These are phyloP conservation scores for Zaprionus inermis DNA, from an alignment of 1,140 invertebrate genomes.

Conservation along the genomic window DNA sequence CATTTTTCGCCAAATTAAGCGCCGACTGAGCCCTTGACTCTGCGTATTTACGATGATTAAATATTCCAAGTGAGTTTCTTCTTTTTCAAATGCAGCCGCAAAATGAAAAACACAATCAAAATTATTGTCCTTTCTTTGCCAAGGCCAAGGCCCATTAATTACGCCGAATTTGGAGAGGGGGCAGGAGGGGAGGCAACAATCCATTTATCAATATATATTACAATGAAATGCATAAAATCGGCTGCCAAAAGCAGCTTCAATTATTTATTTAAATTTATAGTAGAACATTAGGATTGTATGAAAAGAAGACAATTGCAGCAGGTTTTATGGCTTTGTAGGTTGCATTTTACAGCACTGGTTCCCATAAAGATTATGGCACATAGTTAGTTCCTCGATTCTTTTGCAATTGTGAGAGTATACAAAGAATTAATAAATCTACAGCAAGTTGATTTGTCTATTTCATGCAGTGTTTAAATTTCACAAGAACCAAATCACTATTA, in stretches of 20 bases:
- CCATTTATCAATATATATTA: slow-evolving; percentile 20
- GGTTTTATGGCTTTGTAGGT: no score
- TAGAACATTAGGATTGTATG: no score
- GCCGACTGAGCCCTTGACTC: slow-evolving; percentile 32
- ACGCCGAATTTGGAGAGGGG: slow-evolving; percentile 16
- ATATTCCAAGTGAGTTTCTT: slow-evolving; percentile 16
- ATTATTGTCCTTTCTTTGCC: not conserved
- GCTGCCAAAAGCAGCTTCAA: not conserved
- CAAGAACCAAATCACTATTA: no score
- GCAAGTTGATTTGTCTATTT: no score
- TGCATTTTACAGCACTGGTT: no score
- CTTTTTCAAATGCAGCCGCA: slow-evolving; percentile 5
- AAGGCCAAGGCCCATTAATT: not conserved
- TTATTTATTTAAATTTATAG: no score
- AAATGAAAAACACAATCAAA: slow-evolving; percentile 13
- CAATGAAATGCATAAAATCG: not conserved
- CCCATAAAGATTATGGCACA: no score
- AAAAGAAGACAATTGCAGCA: no score
- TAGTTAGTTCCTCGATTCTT: no score
- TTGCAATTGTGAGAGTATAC: no score
- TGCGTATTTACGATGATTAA: slow-evolving; percentile 27
- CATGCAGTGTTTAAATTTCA: no score
- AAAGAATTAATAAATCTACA: no score
- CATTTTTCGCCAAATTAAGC: slow-evolving; percentile 40
- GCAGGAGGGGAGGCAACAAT: slow-evolving; percentile 22